Base-by-base conservation (phyloP, 2,888 invertebrate species). In the Oxyteleia sp. region DNA sequence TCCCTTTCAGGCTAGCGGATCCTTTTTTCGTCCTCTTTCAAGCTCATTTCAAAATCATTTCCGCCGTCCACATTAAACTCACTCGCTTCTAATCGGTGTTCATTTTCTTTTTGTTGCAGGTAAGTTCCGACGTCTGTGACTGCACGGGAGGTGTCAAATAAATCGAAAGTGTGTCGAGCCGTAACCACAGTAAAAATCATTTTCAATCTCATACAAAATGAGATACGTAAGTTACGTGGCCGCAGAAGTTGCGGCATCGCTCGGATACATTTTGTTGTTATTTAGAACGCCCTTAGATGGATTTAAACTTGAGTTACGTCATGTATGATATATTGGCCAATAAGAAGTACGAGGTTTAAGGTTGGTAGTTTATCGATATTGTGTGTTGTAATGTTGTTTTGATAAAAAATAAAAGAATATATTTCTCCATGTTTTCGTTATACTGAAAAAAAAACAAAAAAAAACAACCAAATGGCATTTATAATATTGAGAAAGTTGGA, bases 101-200 rank as follows among this genome's bases (percentile, higher is more conserved):
- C 57, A 7, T 82, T 85, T 78, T 79, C 85, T 71, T 85, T n/a
- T 79, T 87, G 88, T 89, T 87, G 29, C 89, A 88, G 89, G 89
- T 89, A 84, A 87, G 87, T 38, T n/a, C 20, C n/a, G n/a, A 59
- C 7, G 11, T 20, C 41, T 8, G 15, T 4, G 11, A 32, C 41
- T 8, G 15, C 51, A 35, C 35, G 43, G 41, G 43, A 69, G 71
- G 64, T 61, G 82, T 53, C 20, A 72, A 68, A 59, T 20, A 41
- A 71, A 68, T 81, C 74, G 59, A 69, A 83, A 75, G 53, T 69
- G 68, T 75, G 72, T 55, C 82, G 41, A 43, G 59, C 43, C 59
- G 53, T 35, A 38, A 69, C 76, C 80, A 72, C 78, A 74, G 41
- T 41, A 16, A 53, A 66, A 82, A 82, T 72, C 38, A 74, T 85